Evolutionary conservation across 2,113 vertebrate genomes (phyloP).

Genomic region (Salminus brasiliensis): DNA sequence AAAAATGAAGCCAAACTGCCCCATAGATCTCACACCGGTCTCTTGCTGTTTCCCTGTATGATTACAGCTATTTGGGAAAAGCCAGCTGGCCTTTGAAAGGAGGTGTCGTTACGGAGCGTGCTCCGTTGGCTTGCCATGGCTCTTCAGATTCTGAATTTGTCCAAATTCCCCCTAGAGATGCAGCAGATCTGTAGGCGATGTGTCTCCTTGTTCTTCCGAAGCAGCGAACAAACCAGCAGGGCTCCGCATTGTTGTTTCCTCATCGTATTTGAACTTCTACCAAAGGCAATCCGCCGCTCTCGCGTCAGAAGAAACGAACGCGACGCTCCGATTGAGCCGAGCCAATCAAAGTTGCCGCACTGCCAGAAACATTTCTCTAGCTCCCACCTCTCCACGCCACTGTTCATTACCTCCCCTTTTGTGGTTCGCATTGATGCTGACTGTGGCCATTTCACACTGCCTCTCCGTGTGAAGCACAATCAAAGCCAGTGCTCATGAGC

Average conservation of each 20-base stretch:
- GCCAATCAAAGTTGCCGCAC: background rate
- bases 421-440: background rate
- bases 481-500: background rate
- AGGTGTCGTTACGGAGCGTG: background rate
- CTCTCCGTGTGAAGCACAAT: background rate
- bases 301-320: background rate
- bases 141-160: background rate
- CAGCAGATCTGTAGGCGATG: background rate
- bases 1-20: no score
- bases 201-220: background rate
- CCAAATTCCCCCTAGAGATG: background rate
- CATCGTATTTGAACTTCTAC: background rate
- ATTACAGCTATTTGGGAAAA: background rate
- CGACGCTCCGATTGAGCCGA: background rate
- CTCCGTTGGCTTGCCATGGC: background rate
- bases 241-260: background rate
- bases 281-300: background rate
- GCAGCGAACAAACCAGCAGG: background rate
- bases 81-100: constrained; percentile 5
- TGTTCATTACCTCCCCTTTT: background rate
- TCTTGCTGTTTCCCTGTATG: background rate
- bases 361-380: background rate
- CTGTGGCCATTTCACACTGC: background rate
- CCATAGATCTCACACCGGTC: background rate
- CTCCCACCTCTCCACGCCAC: background rate